These are phyloP conservation scores for Lycodopsis pacificus DNA, from an alignment of 2,797 vertebrate species.

Conservation along the genomic window DNA sequence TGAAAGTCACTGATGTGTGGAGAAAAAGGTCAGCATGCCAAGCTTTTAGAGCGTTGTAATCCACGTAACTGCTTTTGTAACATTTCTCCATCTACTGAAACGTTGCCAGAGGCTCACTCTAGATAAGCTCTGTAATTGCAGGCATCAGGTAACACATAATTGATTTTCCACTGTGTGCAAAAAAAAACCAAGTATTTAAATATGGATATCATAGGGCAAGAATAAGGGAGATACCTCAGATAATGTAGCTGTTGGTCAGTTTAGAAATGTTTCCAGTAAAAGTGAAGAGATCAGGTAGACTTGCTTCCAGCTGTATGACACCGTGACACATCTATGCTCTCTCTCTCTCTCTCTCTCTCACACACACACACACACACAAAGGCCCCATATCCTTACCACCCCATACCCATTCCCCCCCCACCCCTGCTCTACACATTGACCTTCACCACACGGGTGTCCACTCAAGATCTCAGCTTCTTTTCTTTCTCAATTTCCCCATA, in stretches of 20 bases:
- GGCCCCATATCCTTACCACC: not conserved
- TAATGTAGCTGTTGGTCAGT: not conserved
- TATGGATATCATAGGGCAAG: not conserved
- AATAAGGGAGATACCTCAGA: not conserved
- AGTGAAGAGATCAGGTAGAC: not conserved
- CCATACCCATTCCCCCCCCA: conserved; percentile 20
- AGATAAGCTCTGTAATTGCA: not conserved
- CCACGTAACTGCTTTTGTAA: conserved; percentile 5
- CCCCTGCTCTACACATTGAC: conserved; percentile 34
- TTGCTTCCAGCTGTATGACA: too few relatives aligned
- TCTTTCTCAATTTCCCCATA: conserved; percentile 53
- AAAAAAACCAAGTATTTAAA: not conserved
- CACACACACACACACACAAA: conserved; percentile 12
- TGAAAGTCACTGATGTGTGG: conserved; percentile 22
- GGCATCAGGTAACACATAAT: not conserved
- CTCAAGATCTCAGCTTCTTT: conserved; percentile 42
- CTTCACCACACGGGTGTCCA: conserved; percentile 49
- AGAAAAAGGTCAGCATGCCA: not conserved
- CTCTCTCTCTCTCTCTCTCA: not conserved
- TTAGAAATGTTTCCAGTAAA: not conserved
- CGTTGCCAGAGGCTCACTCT: conserved; percentile 1
- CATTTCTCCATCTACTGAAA: conserved; percentile 6
- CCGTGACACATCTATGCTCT: not conserved
- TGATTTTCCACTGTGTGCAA: not conserved
- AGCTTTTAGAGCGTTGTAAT: conserved; percentile 9